Evolutionary conservation across 2,888 invertebrate species (phyloP).

Genomic region (Plutella xylostella): DNA sequence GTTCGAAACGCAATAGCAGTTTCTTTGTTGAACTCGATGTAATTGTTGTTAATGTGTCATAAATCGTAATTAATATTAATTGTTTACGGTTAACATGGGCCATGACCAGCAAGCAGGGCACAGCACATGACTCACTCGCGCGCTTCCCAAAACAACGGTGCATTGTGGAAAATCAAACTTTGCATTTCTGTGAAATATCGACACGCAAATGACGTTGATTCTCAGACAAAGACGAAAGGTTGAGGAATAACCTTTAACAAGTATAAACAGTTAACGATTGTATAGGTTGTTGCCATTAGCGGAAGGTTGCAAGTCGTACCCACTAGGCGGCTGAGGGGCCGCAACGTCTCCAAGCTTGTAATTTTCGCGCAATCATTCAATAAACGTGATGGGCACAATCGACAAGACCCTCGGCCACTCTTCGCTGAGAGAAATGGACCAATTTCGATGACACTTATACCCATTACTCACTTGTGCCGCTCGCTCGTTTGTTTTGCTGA

Average conservation of each 20-base stretch:
- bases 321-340: constrained; percentile 28
- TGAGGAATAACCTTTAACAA: constrained; percentile 24
- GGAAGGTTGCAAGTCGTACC: constrained; percentile 33
- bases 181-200: no score
- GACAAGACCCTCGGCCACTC: constrained; percentile 51
- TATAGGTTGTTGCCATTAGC: constrained; percentile 30
- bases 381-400: constrained; percentile 62
- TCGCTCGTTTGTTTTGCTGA: no score
- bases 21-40: no score
- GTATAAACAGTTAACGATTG: constrained; percentile 36
- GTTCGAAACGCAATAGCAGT: no score
- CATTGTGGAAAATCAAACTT: no score
- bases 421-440: constrained; percentile 56
- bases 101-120: no score
- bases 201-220: no score
- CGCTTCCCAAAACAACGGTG: no score
- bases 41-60: no score
- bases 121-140: no score
- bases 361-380: constrained; percentile 69
- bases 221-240: constrained; percentile 26
- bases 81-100: no score
- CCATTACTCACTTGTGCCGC: constrained; percentile 2
- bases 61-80: no score
- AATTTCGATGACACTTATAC: constrained; percentile 25
- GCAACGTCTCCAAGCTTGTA: constrained; percentile 43